Evolutionary conservation across 1,140 invertebrate genomes (phyloP).

Genomic region (Hypothenemus hampei): DNA sequence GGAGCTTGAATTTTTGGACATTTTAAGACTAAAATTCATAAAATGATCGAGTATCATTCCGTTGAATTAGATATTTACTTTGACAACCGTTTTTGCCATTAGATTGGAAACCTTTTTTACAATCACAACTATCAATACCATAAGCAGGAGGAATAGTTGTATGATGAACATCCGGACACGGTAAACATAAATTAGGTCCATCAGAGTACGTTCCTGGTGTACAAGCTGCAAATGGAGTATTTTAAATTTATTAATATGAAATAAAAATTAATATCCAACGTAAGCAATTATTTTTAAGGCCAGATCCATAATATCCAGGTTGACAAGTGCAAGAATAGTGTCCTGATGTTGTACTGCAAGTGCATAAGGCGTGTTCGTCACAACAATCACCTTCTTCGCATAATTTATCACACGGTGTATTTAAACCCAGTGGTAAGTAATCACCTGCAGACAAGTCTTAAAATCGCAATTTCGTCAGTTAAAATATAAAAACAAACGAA

Average conservation of each 20-base stretch:
- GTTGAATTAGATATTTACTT: conserved; percentile 26
- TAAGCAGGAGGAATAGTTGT: conserved; percentile 52
- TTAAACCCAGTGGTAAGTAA: conserved; percentile 50
- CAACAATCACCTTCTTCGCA: conserved; percentile 52
- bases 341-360: conserved; percentile 63
- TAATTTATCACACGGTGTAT: conserved; percentile 52
- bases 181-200: conserved; percentile 50
- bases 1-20: conserved; percentile 58
- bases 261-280: too few relatives aligned
- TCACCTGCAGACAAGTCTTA: conserved; percentile 59
- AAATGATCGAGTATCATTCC: background rate
- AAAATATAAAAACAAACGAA: too few relatives aligned
- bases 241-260: background rate
- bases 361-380: conserved; percentile 56
- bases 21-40: conserved; percentile 49
- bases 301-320: conserved; percentile 62
- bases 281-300: conserved; percentile 55
- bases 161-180: conserved; percentile 64
- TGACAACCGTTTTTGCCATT: conserved; percentile 39
- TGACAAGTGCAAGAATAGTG: conserved; percentile 64
- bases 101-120: conserved; percentile 45
- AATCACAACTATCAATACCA: conserved; percentile 54
- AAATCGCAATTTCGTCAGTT: too few relatives aligned
- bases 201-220: conserved; percentile 45
- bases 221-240: conserved; percentile 34